Evolutionary conservation across 2,113 vertebrate genomes (phyloP).

Genomic region (Copsychus sechellarum): DNA sequence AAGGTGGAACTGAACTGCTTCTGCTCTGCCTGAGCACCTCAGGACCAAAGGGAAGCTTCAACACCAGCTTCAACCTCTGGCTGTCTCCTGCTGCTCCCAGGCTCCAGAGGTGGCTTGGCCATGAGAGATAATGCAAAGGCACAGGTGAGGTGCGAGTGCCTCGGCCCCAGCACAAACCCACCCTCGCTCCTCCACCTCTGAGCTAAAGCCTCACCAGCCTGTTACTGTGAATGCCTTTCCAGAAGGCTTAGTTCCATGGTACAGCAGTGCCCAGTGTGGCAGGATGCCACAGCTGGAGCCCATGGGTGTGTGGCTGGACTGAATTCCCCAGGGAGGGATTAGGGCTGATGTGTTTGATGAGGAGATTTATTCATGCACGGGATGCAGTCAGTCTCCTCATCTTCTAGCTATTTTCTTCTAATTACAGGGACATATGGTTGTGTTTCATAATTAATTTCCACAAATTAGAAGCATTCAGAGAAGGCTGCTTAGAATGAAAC

Average conservation of each 20-base stretch:
- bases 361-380: conserved; percentile 4
- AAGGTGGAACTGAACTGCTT: accelerated
- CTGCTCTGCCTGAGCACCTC: background rate
- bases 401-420: conserved; percentile 41
- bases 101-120: background rate
- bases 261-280: background rate
- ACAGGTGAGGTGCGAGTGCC: background rate
- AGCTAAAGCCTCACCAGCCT: background rate
- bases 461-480: conserved; percentile 30
- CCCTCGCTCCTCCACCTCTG: background rate
- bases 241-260: background rate
- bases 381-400: background rate
- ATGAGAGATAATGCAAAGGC: background rate
- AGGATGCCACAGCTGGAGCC: background rate
- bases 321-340: background rate
- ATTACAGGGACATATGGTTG: conserved; percentile 61
- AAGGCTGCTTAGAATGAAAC: conserved; percentile 5
- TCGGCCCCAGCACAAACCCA: background rate
- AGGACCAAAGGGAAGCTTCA: background rate
- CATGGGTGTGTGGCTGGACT: background rate
- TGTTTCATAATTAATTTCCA: conserved; percentile 62
- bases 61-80: accelerated
- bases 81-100: background rate
- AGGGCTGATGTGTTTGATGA: background rate
- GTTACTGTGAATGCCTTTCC: background rate